Percentiles rank a stretch among this genome's conserved stretches.
Conservation (phyloP, 2,113 vertebrate species). For the Craseonycteris thonglongyai region DNA sequence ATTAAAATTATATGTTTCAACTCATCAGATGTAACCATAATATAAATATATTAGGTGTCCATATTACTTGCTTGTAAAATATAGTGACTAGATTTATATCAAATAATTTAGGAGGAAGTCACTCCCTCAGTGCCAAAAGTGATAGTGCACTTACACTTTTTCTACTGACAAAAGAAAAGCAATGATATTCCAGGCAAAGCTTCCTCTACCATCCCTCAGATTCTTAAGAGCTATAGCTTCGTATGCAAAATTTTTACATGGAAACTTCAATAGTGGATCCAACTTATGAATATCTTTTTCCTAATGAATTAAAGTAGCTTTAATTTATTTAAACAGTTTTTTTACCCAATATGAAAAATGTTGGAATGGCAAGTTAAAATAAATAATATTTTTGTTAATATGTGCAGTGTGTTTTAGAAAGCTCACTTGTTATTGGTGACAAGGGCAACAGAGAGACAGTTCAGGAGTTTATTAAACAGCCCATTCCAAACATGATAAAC, state of each 20-base stretch:
- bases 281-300: background rate
- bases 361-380: background rate
- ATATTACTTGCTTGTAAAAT: slow-evolving; percentile 1
- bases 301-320: background rate
- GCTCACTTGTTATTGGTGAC: background rate
- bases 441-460: background rate
- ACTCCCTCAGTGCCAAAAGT: background rate
- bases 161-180: background rate
- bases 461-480: background rate
- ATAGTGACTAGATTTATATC: background rate
- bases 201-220: background rate
- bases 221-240: background rate
- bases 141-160: background rate
- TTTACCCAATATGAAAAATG: background rate
- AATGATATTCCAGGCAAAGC: background rate
- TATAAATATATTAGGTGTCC: background rate
- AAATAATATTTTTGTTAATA: background rate
- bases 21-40: background rate
- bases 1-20: slow-evolving; percentile 7
- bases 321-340: background rate
- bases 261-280: background rate
- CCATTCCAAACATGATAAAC: background rate
- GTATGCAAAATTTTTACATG: background rate
- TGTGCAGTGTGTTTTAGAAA: background rate
- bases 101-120: background rate